phyloP scores from a whole-genome alignment of 2,797 vertebrate species.

The Tokudaia muenninki region DNA sequence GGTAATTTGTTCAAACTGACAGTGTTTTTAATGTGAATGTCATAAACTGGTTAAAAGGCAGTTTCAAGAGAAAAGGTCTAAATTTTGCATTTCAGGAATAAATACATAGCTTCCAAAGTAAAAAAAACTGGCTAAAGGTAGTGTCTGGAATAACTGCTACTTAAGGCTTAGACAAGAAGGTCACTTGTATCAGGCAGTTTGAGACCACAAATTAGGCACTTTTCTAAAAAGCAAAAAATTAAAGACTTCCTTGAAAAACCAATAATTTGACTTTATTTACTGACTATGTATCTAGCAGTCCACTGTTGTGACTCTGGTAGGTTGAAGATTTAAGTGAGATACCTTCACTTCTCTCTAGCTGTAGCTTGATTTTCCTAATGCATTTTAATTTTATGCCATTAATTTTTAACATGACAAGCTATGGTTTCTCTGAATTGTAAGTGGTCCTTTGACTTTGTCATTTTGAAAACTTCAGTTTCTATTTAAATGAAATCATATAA shows the following conservation, averaged over 20 bases:
- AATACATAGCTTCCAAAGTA: neutral
- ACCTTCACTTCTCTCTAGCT: neutral
- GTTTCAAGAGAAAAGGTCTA: conserved; percentile 52
- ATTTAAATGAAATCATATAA: conserved; percentile 72
- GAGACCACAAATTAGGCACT: neutral
- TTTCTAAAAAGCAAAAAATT: neutral
- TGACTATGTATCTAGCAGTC: neutral
- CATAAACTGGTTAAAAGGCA: neutral
- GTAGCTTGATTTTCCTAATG: neutral
- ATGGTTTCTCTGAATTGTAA: conserved; percentile 58
- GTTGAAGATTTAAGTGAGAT: conserved; percentile 23
- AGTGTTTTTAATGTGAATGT: conserved; percentile 2
- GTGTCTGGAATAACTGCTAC: neutral
- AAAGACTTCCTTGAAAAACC: conserved; percentile 30
- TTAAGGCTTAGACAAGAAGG: neutral
- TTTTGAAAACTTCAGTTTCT: conserved; percentile 67
- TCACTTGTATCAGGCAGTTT: neutral
- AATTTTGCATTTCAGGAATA: neutral
- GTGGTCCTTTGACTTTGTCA: conserved; percentile 53
- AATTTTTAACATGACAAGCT: conserved; percentile 22
- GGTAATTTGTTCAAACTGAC: neutral
- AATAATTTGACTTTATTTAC: conserved; percentile 46
- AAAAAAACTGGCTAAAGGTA: neutral
- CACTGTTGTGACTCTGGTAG: neutral
- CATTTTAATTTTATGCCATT: conserved; percentile 17